phyloP scores from a whole-genome alignment of 2,113 vertebrate species.

The Brevimyrus niger region DNA sequence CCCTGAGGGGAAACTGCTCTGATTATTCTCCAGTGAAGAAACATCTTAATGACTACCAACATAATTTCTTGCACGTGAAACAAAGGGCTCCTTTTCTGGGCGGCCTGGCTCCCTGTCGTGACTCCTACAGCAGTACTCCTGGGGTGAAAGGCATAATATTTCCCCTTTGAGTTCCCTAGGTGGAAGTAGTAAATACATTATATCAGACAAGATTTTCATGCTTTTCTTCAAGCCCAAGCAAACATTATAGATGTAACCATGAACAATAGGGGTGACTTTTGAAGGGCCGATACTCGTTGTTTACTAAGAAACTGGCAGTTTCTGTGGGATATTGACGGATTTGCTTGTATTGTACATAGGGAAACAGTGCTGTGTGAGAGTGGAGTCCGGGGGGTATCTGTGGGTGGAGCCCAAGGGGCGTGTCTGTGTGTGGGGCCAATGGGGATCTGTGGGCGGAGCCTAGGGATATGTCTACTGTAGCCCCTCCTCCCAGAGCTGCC shows the following conservation, averaged over 20 bases:
- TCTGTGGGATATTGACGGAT: neutral
- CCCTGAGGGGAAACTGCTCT: neutral
- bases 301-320: neutral
- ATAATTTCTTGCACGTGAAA: neutral
- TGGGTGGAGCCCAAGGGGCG: neutral
- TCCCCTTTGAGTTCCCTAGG: neutral
- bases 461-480: neutral
- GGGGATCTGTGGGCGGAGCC: too few species aligned
- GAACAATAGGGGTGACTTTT: neutral
- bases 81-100: neutral
- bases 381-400: neutral
- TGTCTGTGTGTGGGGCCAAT: neutral
- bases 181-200: neutral
- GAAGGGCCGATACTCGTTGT: neutral
- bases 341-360: neutral
- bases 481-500: neutral
- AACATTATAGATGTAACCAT: neutral
- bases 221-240: neutral
- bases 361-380: neutral
- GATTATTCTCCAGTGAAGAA: constrained; percentile 1
- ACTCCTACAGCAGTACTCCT: neutral
- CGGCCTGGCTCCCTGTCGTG: neutral
- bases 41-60: neutral
- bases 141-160: neutral
- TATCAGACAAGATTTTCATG: neutral